Evolutionary conservation across 64 coral and sea anemone species (phyloP), one percentile per base, ranked within the genome.

Genomic region (Porites lutea): DNA sequence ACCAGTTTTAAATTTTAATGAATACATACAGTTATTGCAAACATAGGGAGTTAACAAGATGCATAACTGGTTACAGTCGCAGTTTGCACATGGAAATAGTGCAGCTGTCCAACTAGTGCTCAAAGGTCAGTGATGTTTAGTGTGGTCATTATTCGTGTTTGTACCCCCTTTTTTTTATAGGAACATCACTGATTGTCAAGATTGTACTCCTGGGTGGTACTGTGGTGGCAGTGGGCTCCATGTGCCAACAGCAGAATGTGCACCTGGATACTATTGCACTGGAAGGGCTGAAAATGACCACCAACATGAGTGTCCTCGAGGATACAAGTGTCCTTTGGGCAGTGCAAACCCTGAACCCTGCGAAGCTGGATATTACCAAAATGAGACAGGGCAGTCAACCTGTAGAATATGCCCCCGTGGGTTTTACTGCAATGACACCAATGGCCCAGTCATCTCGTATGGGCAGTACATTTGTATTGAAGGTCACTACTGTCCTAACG

Each of bases 171-270:
- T 65, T 54, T 73, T 37, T 3, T 18, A 49, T 57, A 99, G 97
- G 71, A 99, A 99, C 53, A 58, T 86, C 15, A 96, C 97, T 47
- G 97, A 99, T 53, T 99, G 97, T 66, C 89, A 89, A 70, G 79
- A 82, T 72, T 99, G 97, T 73, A 92, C 83, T 21, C 82, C 88
- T 63, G 97, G 97, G 0, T 99, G 92, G 92, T 99, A 88, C 69
- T 99, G 97, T 80, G 94, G 81, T 61, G 94, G 93, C 8, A 68
- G 68, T 89, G 97, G 97, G 71, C 84, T 96, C 6, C 44, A 62
- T 43, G 84, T 57, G 22, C 97, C 97, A 8, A 82, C 82, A 43
- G 91, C 55, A 8, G 53, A 90, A 13, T 99, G 97, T 72, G 50
- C 76, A 22, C 83, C 86, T 52, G 97, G 97, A 1, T 99, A 96